Evolutionary conservation across 2,113 vertebrate species (phyloP), one percentile per base, ranked within the genome.

Genomic region (Marcusenius ussheri): DNA sequence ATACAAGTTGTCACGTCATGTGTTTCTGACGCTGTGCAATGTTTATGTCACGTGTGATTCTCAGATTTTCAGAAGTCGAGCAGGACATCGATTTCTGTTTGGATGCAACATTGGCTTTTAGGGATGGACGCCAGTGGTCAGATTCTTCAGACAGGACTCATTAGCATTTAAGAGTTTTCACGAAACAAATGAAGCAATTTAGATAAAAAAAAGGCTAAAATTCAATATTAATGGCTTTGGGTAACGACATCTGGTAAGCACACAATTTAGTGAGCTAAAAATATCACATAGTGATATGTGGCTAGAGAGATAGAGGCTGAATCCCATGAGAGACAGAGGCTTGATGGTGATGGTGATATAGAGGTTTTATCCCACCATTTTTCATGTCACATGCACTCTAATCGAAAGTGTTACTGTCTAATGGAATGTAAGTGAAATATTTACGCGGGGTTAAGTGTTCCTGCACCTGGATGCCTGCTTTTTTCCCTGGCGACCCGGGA

Each of bases 341-440:
- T 47, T 27, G 39, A 70, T 74, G 53, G 62, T n/a, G 46, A 56
- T 56, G 19, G 5, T 56, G 53, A 56, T 56, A 21, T 56, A 56
- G 5, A 56, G 53, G 39, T 74, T 74, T 88, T 49, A 88, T 49
- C 42, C 45, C 15, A 15, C 58, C 88, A 74, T 47, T 27, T 88
- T 74, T 47, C 62, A 88, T 74, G 88, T 88, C 88, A 70, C 58
- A 88, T 62, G 87, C 51, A 88, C 35, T 88, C 62, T 74, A 50
- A 88, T 49, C 45, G 58, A 88, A 31, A 70, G 62, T 88, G 88
- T 88, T 46, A 19, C 88, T 31, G 21, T 88, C 88, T 74, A 88
- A 88, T 70, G 62, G 91, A 92, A 91, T 91, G 92, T 77, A 86
- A 62, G 88, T 87, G 88, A 51, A 89, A 92, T 85, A 88, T 88